phyloP scores from a whole-genome alignment of 2,888 invertebrate genomes.

The Stenolophus ochropezus region DNA sequence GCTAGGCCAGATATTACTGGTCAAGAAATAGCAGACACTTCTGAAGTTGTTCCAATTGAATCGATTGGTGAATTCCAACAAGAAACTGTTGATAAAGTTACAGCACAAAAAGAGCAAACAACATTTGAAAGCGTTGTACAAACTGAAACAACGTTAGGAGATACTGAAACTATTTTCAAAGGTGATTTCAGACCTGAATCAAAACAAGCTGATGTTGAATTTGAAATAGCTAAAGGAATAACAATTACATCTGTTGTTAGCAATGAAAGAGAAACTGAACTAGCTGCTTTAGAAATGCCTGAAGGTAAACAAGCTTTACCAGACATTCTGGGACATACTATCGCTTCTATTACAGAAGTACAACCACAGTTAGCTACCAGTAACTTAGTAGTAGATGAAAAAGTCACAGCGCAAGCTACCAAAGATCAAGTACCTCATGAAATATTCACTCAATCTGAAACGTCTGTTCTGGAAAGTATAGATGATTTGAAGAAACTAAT shows the following conservation, averaged over 20 bases:
- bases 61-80: conserved; percentile 70
- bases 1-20: conserved; percentile 70
- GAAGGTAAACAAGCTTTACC: conserved; percentile 68
- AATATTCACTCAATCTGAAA: conserved; percentile 69
- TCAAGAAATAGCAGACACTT: conserved; percentile 73
- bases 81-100: conserved; percentile 67
- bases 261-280: conserved; percentile 73
- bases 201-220: conserved; percentile 70
- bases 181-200: conserved; percentile 68
- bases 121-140: conserved; percentile 71
- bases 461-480: conserved; percentile 72
- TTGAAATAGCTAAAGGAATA: conserved; percentile 72
- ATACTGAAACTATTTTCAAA: conserved; percentile 71
- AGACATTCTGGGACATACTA: conserved; percentile 71
- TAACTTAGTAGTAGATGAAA: conserved; percentile 64
- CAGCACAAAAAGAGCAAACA: conserved; percentile 69
- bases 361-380: conserved; percentile 68
- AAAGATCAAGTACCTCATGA: conserved; percentile 69
- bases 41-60: conserved; percentile 72
- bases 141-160: conserved; percentile 72
- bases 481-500: conserved; percentile 67
- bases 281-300: conserved; percentile 69
- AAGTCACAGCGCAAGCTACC: conserved; percentile 65
- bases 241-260: conserved; percentile 73
- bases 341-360: conserved; percentile 73